Percentiles rank a stretch among this genome's conserved stretches.
Evolutionary conservation across 2,797 vertebrate genomes (phyloP).

Genomic region (Phaenicophaeus curvirostris): DNA sequence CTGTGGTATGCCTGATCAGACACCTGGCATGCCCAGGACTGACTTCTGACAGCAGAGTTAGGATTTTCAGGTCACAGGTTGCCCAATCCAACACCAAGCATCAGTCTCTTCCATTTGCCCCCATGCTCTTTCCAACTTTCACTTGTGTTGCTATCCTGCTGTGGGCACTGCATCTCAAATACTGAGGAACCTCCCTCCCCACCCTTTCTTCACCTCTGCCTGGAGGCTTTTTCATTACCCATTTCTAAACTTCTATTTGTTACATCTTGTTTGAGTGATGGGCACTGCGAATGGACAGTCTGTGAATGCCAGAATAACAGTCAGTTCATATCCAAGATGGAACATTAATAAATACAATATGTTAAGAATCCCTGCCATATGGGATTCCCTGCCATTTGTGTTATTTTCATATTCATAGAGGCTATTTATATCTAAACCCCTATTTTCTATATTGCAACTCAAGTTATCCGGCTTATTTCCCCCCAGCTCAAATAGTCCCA

Average conservation of each 20-base stretch:
- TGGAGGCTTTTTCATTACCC: background rate
- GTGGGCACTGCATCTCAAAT: background rate
- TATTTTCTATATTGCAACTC: background rate
- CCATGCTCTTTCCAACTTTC: background rate
- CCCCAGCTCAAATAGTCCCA: background rate
- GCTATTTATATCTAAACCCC: background rate
- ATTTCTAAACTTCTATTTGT: background rate
- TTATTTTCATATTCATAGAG: background rate
- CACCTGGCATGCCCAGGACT: background rate
- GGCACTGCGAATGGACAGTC: background rate
- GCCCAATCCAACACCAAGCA: background rate
- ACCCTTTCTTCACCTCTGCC: background rate
- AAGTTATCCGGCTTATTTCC: background rate
- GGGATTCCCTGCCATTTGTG: too few relatives aligned
- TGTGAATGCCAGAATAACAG: background rate
- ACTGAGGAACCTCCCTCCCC: background rate
- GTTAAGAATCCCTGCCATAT: background rate
- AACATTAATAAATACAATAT: slow-evolving; percentile 29
- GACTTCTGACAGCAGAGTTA: background rate
- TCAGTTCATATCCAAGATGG: background rate
- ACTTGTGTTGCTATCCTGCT: background rate
- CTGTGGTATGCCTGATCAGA: background rate
- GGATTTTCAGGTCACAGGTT: background rate
- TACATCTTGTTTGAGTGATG: background rate
- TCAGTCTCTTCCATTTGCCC: background rate